These are phyloP conservation scores for Smithornis capensis DNA, from an alignment of 2,113 vertebrate genomes.

Conservation along the genomic window DNA sequence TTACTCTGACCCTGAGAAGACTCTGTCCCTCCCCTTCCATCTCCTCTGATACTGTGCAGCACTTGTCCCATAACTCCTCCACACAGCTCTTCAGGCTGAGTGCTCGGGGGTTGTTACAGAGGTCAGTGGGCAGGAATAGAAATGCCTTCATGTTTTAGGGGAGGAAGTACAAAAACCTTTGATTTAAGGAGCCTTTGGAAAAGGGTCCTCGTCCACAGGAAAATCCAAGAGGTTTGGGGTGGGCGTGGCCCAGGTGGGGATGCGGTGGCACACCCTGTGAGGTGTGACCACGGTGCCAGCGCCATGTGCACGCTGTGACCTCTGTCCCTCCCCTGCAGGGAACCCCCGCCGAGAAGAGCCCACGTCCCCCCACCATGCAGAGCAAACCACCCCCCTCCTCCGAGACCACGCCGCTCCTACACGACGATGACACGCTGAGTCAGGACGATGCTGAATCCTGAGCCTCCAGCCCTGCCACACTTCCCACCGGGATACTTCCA, in stretches of 20 bases:
- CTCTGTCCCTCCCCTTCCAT: background rate
- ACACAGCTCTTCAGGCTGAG: background rate
- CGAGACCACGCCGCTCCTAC: constrained; percentile 13
- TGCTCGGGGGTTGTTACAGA: rapidly evolving
- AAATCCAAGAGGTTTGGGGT: background rate
- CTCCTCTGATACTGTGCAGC: background rate
- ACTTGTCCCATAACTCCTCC: background rate
- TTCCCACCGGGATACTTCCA: rapidly evolving
- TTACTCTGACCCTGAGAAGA: background rate
- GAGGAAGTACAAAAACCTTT: background rate
- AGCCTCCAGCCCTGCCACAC: background rate
- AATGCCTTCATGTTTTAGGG: background rate
- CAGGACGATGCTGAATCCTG: background rate
- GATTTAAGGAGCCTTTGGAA: background rate
- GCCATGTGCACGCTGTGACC: rapidly evolving
- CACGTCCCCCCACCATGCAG: rapidly evolving
- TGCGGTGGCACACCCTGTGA: rapidly evolving
- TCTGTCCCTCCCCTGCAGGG: constrained; percentile 16
- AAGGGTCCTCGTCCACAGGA: rapidly evolving
- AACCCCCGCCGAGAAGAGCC: rapidly evolving
- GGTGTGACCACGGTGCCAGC: background rate
- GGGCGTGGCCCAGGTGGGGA: rapidly evolving
- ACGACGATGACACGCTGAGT: background rate
- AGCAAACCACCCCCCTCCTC: background rate
- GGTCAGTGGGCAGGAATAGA: background rate